Conservation (phyloP, 2,888 invertebrate genomes). For the Ophraella communa region DNA sequence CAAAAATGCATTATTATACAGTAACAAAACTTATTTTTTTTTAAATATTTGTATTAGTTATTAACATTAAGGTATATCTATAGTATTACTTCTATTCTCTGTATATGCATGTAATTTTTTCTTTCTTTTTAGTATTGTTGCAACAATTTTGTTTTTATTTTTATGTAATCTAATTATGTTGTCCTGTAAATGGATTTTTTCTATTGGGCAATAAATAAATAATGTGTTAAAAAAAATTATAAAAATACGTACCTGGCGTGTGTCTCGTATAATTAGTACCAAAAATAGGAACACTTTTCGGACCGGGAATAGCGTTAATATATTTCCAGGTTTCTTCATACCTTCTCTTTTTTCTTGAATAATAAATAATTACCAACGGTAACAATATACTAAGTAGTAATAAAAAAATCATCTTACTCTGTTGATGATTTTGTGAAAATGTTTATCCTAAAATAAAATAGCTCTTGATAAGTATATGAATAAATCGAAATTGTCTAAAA, state of each 20-base stretch:
- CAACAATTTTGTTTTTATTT: no score
- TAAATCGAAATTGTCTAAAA: no score
- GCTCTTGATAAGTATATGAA: neutral
- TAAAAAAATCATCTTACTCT: neutral
- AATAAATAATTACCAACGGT: neutral
- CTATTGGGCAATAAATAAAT: neutral
- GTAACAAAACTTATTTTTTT: no score
- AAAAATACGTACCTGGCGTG: constrained; percentile 6
- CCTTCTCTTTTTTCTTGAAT: neutral
- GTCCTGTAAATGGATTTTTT: no score
- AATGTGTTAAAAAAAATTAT: neutral
- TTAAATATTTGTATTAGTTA: no score
- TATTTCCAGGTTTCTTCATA: constrained; percentile 20
- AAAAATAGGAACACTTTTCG: constrained; percentile 1
- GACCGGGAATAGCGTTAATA: constrained; percentile 18
- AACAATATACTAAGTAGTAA: neutral
- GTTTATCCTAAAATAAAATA: neutral
- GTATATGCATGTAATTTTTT: no score
- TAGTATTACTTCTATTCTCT: no score
- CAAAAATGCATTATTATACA: no score
- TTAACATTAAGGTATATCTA: no score
- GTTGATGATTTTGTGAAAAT: neutral
- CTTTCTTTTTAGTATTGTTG: no score
- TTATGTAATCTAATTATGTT: neutral
- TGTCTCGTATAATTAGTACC: neutral